Evolutionary conservation across 2,797 vertebrate species (phyloP), one percentile per base, ranked within the genome.

Genomic region (Nannoperca obscura): DNA sequence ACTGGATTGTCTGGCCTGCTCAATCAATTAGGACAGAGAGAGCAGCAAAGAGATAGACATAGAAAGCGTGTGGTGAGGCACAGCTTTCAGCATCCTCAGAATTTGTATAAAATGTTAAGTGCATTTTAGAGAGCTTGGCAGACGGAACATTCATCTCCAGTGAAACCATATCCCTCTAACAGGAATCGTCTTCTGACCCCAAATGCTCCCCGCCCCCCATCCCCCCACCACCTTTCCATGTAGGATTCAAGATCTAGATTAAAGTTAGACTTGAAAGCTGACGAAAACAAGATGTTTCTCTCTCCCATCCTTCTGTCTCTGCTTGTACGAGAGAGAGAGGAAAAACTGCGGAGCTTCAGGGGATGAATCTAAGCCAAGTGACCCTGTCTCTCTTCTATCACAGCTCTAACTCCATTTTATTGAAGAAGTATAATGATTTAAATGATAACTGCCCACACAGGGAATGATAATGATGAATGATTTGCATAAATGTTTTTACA

Each of bases 41-140:
- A 87, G 86, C 62, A 83, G 86, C 68, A 47, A 44, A 78, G 85
- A 87, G 58, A 85, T 46, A 65, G 82, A 74, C 59, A 50, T 84
- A 81, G 78, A 88, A 76, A 85, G 87, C 52, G 12, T 87, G 89
- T 38, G 88, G 88, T 83, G 68, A 82, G 60, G 79, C 75, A 60
- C 49, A 36, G 91, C 89, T 93, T 82, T 89, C 88, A 92, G 84
- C 82, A 80, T 84, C 72, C 69, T 86, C 74, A 53, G 78, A 91
- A 88, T 87, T 92, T 82, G 81, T 86, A 83, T 89, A 66, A 91
- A 90, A 89, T 91, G 81, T 88, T 92, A 92, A 94, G 91, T 92
- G 92, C 91, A 90, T 93, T 92, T 93, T 73, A 89, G 89, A 87
- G 74, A 72, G 80, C 78, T 15, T 87, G 91, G 87, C 83, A 91